phyloP scores from a whole-genome alignment of 2,113 vertebrate genomes.

The Mesoclemmys tuberculata region DNA sequence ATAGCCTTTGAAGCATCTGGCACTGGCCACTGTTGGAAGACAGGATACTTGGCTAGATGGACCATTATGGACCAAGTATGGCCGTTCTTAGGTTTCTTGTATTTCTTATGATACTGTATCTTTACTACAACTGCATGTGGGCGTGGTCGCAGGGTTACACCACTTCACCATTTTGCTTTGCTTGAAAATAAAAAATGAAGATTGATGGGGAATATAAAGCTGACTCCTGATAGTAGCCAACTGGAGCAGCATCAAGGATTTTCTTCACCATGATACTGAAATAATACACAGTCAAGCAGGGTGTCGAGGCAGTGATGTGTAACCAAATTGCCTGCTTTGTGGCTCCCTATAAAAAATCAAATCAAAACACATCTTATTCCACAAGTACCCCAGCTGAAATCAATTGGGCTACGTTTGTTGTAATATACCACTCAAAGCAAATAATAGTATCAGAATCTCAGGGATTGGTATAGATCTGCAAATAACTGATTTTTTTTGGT shows the following conservation, averaged over 20 bases:
- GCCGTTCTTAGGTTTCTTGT: not conserved
- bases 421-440: not conserved
- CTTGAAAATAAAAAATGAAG: not conserved
- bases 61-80: not conserved
- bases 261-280: not conserved
- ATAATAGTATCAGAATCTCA: not conserved
- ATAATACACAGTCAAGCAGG: not conserved
- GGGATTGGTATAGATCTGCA: rapidly evolving
- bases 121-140: not conserved
- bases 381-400: not conserved
- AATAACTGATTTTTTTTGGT: not conserved
- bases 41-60: not conserved
- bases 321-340: not conserved
- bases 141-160: not conserved
- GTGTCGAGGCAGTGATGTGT: not conserved
- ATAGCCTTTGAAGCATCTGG: no score
- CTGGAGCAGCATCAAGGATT: not conserved
- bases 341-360: slow-evolving; percentile 26
- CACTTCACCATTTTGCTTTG: not conserved
- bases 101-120: not conserved
- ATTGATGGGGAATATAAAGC: not conserved
- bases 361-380: not conserved
- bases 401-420: not conserved
- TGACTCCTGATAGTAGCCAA: not conserved
- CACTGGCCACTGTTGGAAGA: not conserved